phyloP scores from a whole-genome alignment of 2,113 vertebrate species.

The Synodontis membranacea region DNA sequence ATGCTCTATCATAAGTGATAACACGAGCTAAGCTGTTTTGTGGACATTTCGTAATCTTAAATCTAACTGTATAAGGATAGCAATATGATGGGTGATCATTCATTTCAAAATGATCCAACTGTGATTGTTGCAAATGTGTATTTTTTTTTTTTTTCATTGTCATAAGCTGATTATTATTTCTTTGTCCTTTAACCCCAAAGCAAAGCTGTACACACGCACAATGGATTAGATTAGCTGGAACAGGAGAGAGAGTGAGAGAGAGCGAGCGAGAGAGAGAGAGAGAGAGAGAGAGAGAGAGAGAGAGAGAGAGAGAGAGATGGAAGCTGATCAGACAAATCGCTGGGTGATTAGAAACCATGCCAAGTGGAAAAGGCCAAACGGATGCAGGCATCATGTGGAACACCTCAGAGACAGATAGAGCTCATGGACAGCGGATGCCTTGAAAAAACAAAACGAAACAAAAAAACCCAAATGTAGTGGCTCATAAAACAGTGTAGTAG shows the following conservation, averaged over 20 bases:
- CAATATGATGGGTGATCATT: background rate
- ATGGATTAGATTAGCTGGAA: background rate
- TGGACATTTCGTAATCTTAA: background rate
- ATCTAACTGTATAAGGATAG: background rate
- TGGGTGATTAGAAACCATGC: constrained; percentile 30
- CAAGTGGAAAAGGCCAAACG: constrained; percentile 45
- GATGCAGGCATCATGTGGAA: constrained; percentile 31
- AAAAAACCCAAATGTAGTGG: background rate
- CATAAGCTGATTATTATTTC: background rate
- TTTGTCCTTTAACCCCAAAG: background rate
- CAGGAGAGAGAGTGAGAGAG: background rate
- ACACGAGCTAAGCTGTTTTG: background rate
- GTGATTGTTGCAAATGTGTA: too few relatives aligned
- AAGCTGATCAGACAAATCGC: constrained; percentile 45
- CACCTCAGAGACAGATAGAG: constrained; percentile 39
- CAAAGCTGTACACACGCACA: background rate
- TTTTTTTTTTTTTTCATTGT: background rate
- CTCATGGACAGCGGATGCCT: constrained; percentile 24
- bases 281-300: background rate
- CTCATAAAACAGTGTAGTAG: constrained; percentile 19
- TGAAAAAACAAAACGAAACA: constrained; percentile 17
- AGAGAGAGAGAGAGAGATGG: background rate
- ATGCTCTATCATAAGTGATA: too few relatives aligned
- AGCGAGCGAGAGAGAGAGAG: background rate
- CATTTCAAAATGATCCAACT: too few relatives aligned